Evolutionary conservation across 2,797 vertebrate species (phyloP), one percentile per base, ranked within the genome.

Genomic region (Semotilus atromaculatus): DNA sequence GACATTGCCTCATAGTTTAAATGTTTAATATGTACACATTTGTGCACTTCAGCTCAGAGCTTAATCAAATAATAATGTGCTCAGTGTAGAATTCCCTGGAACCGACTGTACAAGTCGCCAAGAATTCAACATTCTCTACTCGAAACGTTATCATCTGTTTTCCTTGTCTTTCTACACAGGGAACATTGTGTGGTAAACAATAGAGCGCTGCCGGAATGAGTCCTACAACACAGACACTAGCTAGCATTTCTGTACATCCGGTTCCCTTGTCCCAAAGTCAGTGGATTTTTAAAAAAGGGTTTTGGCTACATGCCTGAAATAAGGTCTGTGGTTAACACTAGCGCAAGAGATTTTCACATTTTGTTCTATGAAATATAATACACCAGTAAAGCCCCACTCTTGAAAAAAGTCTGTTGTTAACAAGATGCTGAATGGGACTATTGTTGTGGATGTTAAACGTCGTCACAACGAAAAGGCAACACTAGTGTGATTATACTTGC

Each of bases 31-130:
- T 66, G 76, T 75, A 76, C 81, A 80, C 55, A 71, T 64, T 78
- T 75, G 75, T 80, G 80, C 86, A 82, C 86, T 82, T 84, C 26
- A 74, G 80, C 81, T 75, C 62, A 79, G 38, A 38, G 13, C 62
- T 26, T 53, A 34, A 82, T 87, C 74, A 87, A 87, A 82, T 81
- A 85, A 87, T 87, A 62, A 87, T 82, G 74, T 34, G 38, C 26
- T 78, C 16, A 23, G 55, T 55, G 58, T n/a, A 21, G 72, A 68
- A 18, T 36, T 67, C 51, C 67, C 38, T 11, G 3, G 38, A 70
- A 60, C 31, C 31, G 9, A 45, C 62, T 48, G 29, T 58, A 18
- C 23, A 48, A 73, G 62, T 23, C 62, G 13, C 40, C 53, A 38
- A 40, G 62, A 9, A 29, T 19, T 14, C 60, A 55, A 31, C 19